Base-by-base conservation (phyloP, 2,888 invertebrate genomes). In the Eupsilia transversa region DNA sequence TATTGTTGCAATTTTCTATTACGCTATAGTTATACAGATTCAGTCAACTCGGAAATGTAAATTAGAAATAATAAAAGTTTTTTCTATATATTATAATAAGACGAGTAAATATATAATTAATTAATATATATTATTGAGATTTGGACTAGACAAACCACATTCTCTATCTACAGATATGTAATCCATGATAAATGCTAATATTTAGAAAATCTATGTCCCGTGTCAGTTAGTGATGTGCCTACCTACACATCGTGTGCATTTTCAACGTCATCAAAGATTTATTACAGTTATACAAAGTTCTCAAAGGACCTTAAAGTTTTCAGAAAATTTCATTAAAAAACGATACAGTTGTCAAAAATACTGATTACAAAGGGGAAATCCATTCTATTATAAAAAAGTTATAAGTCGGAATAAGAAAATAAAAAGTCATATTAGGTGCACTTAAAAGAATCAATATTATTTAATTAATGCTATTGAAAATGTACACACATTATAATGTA, bases 101-200 rank as follows among this genome's bases (percentile, higher is more conserved):
- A 94, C 91, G 92, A 94, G 92, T 95, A 94, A 94, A 96, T 95
- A 95, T 93, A 93, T 93, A 87, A 88, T 88, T 88, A 93, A 77
- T 77, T 90, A 91, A 92, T 93, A 92, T 89, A 89, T 90, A 93
- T 94, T 93, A 94, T 94, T 94, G 95, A 95, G 95, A 95, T 95
- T 96, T 96, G 96, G 94, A 96, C 96, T 96, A 96, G 95, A 94
- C 94, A 95, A 95, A 95, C 94, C 96, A 95, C 95, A 94, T 96
- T 93, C 87, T 95, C 96, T 96, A 96, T 94, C 96, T 96, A 96
- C 95, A 96, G 96, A 96, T 96, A 96, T 96, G 96, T 96, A 94
- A 96, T 95, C 95, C 94, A 96, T 96, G 96, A 96, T 96, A 96
- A 95, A 95, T 94, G 93, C 95, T 96, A 96, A 95, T 94, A 89